A percentile compares a stretch with the other conserved stretches of the same genome.
phyloP scores from a whole-genome alignment of 2,797 vertebrate species.

The Phoeniculus purpureus region DNA sequence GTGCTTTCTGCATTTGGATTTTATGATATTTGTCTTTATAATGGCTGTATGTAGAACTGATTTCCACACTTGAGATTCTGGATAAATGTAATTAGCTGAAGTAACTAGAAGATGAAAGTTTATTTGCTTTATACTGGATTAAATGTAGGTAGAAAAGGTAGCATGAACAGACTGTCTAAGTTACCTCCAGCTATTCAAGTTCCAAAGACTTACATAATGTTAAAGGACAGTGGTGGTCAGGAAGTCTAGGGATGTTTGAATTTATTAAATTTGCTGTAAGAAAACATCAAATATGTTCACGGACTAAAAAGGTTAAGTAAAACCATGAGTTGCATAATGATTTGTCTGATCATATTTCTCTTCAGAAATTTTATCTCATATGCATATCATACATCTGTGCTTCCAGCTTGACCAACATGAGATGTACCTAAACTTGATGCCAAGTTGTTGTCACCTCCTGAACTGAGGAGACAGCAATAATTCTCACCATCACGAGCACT shows the following conservation, averaged over 20 bases:
- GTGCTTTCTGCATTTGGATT: slow-evolving; percentile 73
- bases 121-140: slow-evolving; percentile 72
- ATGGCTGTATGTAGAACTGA: slow-evolving; percentile 45
- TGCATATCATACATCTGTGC: background rate
- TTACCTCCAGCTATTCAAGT: slow-evolving; percentile 48
- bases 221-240: slow-evolving; percentile 61
- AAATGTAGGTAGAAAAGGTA: slow-evolving; percentile 61
- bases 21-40: slow-evolving; percentile 69
- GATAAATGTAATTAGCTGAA: slow-evolving; percentile 74
- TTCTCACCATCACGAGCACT: background rate
- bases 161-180: slow-evolving; percentile 31
- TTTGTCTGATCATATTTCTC: slow-evolving; percentile 62
- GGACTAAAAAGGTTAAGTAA: slow-evolving; percentile 67
- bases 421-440: background rate
- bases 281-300: slow-evolving; percentile 43
- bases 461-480: slow-evolving; percentile 34
- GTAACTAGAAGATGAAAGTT: slow-evolving; percentile 72
- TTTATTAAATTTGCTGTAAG: slow-evolving; percentile 74
- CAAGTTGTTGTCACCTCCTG: background rate
- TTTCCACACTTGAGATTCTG: slow-evolving; percentile 40
- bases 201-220: slow-evolving; percentile 15
- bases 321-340: slow-evolving; percentile 54
- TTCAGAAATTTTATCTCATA: slow-evolving; percentile 39
- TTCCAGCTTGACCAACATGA: background rate
- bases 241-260: slow-evolving; percentile 69